Evolutionary conservation across 2,888 invertebrate genomes (phyloP), one percentile per base, ranked within the genome.

Genomic region (Ommatoiulus sabulosus): DNA sequence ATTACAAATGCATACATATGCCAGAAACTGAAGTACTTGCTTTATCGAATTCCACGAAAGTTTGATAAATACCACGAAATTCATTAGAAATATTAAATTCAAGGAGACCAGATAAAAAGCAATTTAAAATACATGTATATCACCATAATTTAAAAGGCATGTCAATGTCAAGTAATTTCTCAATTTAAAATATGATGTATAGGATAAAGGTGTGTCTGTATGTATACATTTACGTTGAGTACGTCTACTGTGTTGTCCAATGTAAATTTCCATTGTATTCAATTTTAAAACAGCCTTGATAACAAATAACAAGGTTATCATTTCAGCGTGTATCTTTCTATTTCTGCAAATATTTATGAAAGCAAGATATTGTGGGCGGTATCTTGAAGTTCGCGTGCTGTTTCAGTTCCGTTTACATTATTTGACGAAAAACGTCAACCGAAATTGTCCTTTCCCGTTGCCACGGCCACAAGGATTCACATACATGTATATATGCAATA

Each of bases 161-260:
- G 17, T n/a, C 7, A 0, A n/a, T 7, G 17, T n/a, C 7, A 0
- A 63, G 63, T n/a, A n/a, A 12, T 4, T n/a, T 15, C 17, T 5
- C 63, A 63, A 10, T 46, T 63, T 63, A 63, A 63, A 63, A 7
- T 63, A 63, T 46, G n/a, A n/a, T 10, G 6, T 20, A 63, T 63
- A n/a, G 63, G 63, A 63, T 63, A 17, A n/a, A n/a, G 63, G 63
- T 63, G 63, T 63, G 63, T 63, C 63, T 20, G 63, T 63, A 63
- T n/a, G 1, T 63, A 7, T 6, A 63, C 4, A 63, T 35, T 2
- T 35, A 1, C 35, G 35, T 35, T 35, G n/a, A 63, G n/a, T 20
- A 63, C 17, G 2, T 6, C n/a, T 20, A n/a, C 20, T 63, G n/a
- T 63, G 63, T 63, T 63, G n/a, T 63, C 63, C 0, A 63, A 63